Evolutionary conservation across 1,140 invertebrate genomes (phyloP), one percentile per base, ranked within the genome.

Genomic region (Mactra quadrangularis): DNA sequence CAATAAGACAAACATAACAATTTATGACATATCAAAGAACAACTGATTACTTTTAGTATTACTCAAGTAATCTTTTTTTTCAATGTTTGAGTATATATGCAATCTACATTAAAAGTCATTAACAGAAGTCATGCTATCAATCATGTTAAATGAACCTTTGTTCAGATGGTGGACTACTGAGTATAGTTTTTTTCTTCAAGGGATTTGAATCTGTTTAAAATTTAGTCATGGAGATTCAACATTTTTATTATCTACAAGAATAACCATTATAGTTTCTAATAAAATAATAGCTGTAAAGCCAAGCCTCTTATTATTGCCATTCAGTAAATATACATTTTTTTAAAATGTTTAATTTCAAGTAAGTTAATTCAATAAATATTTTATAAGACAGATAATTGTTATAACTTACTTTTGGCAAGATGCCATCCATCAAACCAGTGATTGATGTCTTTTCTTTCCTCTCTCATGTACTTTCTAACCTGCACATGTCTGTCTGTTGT

Each of bases 341-440:
- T 4, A 25, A 7, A 27, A 7, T 4, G 3, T 6, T 9, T 59
- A 3, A 59, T 11, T 13, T 9, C 27, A 7, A 27, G 55, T 3
- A 13, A 59, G 11, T 31, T 59, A 31, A 6, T 25, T 2, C 7
- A 31, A 31, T 31, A 29, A 41, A 7, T 41, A 41, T 6, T 41
- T 6, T 41, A 41, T 41, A 41, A 7, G 38, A 41, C 15, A 41
- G 38, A 41, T n/a, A 41, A 41, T 41, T 41, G 15, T 7, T 7
- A 15, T 41, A 7, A 41, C 33, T 4, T 83, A 86, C 85, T 75
- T 86, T 84, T 83, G 17, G 82, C 81, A 1, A 86, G 75, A 84
- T 86, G 85, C 82, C 82, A 86, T 0, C 68, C 62, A 75, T 86
- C 82, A 79, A 81, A 75, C 31, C 59, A 55, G 27, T 84, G 85